Evolutionary conservation across 2,113 vertebrate genomes (phyloP).

Genomic region (Porphyrio hochstetteri): DNA sequence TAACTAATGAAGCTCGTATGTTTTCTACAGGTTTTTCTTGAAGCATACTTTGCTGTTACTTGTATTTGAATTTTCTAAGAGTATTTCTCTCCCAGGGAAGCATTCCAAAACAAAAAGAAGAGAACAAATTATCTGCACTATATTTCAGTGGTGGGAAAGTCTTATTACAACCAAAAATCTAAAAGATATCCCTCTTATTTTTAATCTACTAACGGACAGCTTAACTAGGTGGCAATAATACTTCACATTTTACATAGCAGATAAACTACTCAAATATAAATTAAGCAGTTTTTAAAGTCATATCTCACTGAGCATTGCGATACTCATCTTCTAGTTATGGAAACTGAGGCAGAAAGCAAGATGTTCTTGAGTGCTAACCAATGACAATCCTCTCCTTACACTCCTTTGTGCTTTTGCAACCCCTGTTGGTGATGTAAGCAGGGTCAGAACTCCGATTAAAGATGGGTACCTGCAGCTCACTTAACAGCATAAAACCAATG

Average conservation of each 20-base stretch:
- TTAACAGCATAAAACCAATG: background rate
- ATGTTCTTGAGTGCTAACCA: background rate
- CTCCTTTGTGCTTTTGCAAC: background rate
- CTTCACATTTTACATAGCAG: background rate
- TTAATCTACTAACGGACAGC: background rate
- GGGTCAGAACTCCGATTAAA: background rate
- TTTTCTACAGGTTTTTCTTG: background rate
- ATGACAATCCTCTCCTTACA: background rate
- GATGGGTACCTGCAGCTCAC: background rate
- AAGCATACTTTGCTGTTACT: background rate
- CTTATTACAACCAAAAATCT: background rate
- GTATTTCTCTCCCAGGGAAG: background rate
- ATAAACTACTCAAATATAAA: background rate
- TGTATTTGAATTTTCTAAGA: background rate
- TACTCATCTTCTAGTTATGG: background rate
- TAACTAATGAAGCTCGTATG: slow-evolving; percentile 11
- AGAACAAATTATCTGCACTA: background rate
- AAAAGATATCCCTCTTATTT: background rate
- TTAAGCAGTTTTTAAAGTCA: fast-evolving
- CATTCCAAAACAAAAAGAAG: background rate
- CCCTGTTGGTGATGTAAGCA: background rate
- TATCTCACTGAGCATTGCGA: background rate
- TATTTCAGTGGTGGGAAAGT: background rate
- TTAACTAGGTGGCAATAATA: background rate
- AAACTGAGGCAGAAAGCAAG: background rate